Base-by-base conservation (phyloP, 1,140 invertebrate species). In the Branchinecta lynchi region DNA sequence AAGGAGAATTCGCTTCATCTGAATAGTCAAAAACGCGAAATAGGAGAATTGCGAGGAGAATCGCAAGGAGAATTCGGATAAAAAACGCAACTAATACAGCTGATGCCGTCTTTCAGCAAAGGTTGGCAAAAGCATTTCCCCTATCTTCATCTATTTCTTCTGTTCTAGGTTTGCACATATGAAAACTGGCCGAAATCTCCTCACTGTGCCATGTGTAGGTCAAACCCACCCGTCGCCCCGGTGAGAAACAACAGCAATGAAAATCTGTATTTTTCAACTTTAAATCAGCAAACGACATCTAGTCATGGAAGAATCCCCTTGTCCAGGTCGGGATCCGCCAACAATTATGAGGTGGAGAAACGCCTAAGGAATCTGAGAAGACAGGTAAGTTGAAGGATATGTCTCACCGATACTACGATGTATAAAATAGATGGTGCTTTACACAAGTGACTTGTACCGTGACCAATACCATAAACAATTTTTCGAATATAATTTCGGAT, bases 341-440 rank as follows among this genome's bases (percentile, higher is more conserved):
- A 86, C 75, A 85, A 86, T 74, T 82, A 80, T 74, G 83, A 85
- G 71, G 81, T 82, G 71, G 86, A 88, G 70, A 81, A 82, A 65
- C 81, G 83, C 75, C 74, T 87, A 66, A 82, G 85, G 73, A 82
- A 86, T 70, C 73, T 86, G 7, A 81, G 87, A 66, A 83, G 78
- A 20, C 76, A 78, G 43, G 74, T 80, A 72, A 32, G 32, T 32
- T 32, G 5, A 32, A 32, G 32, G 32, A 32, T 32, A 1, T 32
- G 32, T 32, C 32, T 32, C 5, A 32, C 32, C 32, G 32, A 32
- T 32, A 32, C n/a, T n/a, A n/a, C n/a, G n/a, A n/a, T n/a, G n/a
- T n/a, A n/a, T n/a, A n/a, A n/a, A n/a, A n/a, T n/a, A n/a, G n/a
- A n/a, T n/a, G n/a, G n/a, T n/a, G n/a, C n/a, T n/a, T n/a, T n/a